Base-by-base conservation (phyloP, 1,140 invertebrate species). In the Hylyphantes graminicola region DNA sequence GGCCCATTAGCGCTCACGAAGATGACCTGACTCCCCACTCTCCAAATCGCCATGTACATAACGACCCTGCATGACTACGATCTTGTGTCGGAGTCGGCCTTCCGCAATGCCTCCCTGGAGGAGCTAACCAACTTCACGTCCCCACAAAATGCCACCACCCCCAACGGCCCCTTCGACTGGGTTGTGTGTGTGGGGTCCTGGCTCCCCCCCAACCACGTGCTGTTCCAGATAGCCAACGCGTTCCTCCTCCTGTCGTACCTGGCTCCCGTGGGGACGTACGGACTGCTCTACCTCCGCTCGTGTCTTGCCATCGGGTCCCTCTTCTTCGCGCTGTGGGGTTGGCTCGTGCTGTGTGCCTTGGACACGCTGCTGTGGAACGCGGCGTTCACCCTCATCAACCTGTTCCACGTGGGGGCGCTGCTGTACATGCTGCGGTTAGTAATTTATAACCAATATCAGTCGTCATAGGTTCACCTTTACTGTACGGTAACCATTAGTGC, bases 341-440 rank as follows among this genome's bases (percentile, higher is more conserved):
- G 94, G 93, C 92, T 94, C 80, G 93, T 96, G 64, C 92, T 95
- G 87, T 96, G 95, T 90, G 94, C 94, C 87, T 91, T 95, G 85
- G 95, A 96, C 88, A 94, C 94, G 85, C 94, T 95, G 87, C 90
- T 96, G 70, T 97, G 96, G 96, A 96, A 96, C 88, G 92, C 93
- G 87, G 92, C 93, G 59, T 96, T 96, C 90, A 92, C 96, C 87
- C 90, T 93, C 86, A 94, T 96, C 88, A 96, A 96, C 91, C 93
- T 94, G 86, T 90, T 96, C 87, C 95, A 96, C 90, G 93, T 95
- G 83, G 92, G 94, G 87, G 92, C 94, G 86, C 92, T 96, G 86
- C 92, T 96, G 86, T 96, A 94, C 90, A 93, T 93, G 86, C 91
- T 96, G 87, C 35, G 35, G n/a, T n/a, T n/a, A n/a, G n/a, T n/a